Conservation (phyloP, 1,140 invertebrate species). For the Anthonomus grandis region DNA sequence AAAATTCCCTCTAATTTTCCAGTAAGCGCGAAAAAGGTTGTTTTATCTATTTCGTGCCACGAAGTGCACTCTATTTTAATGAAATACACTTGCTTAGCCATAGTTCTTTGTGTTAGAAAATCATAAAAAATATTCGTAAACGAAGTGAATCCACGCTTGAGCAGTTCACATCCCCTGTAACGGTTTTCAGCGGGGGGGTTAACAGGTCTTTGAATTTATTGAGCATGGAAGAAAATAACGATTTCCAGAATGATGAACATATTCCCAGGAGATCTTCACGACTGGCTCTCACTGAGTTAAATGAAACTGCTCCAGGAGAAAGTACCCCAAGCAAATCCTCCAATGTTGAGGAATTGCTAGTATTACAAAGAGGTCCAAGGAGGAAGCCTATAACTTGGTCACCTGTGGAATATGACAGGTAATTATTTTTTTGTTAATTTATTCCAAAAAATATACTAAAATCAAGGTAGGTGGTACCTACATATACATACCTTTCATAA, state of each 20-base stretch:
- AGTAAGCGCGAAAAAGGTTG: conserved; percentile 13
- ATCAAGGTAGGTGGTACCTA: no score
- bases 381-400: conserved; percentile 45
- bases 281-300: conserved; percentile 38
- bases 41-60: no score
- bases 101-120: conserved; percentile 6
- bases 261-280: conserved; percentile 31
- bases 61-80: no score
- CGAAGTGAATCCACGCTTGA: background rate
- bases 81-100: background rate
- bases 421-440: no score
- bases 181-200: conserved; percentile 8
- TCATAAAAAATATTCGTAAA: background rate
- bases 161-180: conserved; percentile 4
- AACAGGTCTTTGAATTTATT: background rate
- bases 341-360: conserved; percentile 43
- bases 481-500: no score
- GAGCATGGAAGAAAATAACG: conserved; percentile 25
- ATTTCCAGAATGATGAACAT: conserved; percentile 19
- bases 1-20: conserved; percentile 12
- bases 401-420: conserved; percentile 40
- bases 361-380: conserved; percentile 43
- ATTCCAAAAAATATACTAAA: no score
- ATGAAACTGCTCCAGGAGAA: conserved; percentile 19
- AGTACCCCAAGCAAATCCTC: conserved; percentile 35